phyloP scores from a whole-genome alignment of 1,140 invertebrate genomes.

The Bombus consobrinus region DNA sequence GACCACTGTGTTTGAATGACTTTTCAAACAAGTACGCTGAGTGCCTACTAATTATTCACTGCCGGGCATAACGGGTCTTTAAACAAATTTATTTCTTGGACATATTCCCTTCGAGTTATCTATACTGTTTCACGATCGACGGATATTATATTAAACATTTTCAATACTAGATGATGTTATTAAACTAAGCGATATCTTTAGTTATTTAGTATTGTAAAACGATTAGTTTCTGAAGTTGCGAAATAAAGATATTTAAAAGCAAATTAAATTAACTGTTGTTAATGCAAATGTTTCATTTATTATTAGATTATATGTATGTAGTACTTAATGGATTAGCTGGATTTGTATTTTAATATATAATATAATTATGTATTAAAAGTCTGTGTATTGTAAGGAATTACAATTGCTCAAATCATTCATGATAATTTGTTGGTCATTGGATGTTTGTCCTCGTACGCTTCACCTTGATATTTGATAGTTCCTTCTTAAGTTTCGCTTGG shows the following conservation, averaged over 20 bases:
- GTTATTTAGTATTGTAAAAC: too few species aligned
- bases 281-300: too few species aligned
- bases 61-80: constrained; percentile 38
- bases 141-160: background rate
- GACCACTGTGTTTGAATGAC: constrained; percentile 25
- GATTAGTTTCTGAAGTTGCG: background rate
- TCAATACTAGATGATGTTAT: background rate
- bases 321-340: background rate
- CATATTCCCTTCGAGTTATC: background rate
- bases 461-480: constrained; percentile 42
- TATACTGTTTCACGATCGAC: background rate
- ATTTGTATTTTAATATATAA: background rate
- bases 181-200: background rate
- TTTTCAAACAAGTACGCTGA: constrained; percentile 35
- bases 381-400: background rate
- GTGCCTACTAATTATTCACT: constrained; percentile 40
- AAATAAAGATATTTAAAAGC: too few species aligned
- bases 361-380: background rate
- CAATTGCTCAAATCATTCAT: background rate
- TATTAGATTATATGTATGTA: too few species aligned
- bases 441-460: constrained; percentile 16
- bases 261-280: too few species aligned
- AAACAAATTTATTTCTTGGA: constrained; percentile 29
- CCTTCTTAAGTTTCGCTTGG: constrained; percentile 31
- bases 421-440: background rate